Base-by-base conservation (phyloP, 35 echinoderm and acorn worm genomes). In the Acanthaster planci region DNA sequence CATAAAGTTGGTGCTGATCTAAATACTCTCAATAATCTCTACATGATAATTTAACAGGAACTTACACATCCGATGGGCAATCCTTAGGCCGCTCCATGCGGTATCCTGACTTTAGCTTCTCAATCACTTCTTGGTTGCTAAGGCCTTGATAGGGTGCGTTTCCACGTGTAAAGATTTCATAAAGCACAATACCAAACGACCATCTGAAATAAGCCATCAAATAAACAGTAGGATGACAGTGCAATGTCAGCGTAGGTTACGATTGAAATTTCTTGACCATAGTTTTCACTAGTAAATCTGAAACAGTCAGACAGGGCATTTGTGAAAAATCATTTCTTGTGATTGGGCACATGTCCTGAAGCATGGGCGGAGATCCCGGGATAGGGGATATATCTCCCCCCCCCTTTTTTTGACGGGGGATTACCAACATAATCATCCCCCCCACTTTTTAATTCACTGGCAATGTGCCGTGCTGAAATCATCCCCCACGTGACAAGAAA, bases 181-280 rank as follows among this genome's bases (percentile, higher is more conserved):
- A 90, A 35, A 94, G 56, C 9, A 94, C 92, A 32, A 94, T 86
- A 5, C 92, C 92, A 67, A 82, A 94, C 0, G 92, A 94, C 92
- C 92, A 94, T 18, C 92, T 94, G 42, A 17, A 58, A 67, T 7
- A 58, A 6, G 79, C 27, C 21, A 84, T 68, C 4, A 82, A 30
- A 37, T 77, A 78, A 38, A 84, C n/a, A 26, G 42, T 34, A 44
- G 35, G 31, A 23, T 22, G 27, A 1, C 21, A 42, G n/a, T 37
- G 42, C 4, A 6, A 47, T 47, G 12, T 6, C 4, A 47, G 42
- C 4, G 42, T 47, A 47, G 42, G 4, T 4, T 47, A 6, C 42
- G n/a, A 47, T 47, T 47, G 42, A 47, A 12, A 37, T 8, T 22
- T 77, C 9, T 36, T n/a, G 39, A 29, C 30, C 77, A 30, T 47